phyloP scores from a whole-genome alignment of 2,113 vertebrate genomes.

The Anoura caudifer region DNA sequence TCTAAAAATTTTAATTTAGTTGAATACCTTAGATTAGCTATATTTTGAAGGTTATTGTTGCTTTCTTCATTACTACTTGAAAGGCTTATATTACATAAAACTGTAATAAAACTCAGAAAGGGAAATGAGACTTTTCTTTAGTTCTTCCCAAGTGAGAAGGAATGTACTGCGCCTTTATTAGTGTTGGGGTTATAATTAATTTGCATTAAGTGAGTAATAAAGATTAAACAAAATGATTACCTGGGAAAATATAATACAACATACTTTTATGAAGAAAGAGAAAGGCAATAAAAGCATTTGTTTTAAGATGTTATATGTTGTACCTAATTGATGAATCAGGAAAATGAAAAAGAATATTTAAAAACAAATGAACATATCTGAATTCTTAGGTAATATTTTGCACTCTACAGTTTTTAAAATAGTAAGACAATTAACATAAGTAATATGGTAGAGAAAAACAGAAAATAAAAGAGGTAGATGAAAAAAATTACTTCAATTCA shows the following conservation, averaged over 20 bases:
- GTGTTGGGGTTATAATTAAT: neutral
- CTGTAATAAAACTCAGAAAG: neutral
- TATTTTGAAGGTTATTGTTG: neutral
- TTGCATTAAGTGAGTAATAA: neutral
- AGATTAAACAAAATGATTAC: neutral
- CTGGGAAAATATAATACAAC: neutral
- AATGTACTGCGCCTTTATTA: neutral
- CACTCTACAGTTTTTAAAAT: neutral
- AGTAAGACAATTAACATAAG: neutral
- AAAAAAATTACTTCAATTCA: neutral
- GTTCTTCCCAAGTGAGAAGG: neutral
- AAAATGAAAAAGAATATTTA: neutral
- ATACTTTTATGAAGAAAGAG: neutral
- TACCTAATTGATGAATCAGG: neutral
- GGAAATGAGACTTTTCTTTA: slow-evolving; percentile 2
- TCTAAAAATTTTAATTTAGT: neutral
- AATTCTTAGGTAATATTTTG: neutral
- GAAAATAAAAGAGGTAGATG: neutral
- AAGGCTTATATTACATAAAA: neutral
- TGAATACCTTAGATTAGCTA: neutral
- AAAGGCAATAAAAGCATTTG: neutral
- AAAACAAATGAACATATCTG: neutral
- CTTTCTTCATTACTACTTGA: neutral
- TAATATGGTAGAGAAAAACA: neutral
- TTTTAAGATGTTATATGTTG: neutral